Evolutionary conservation across 2,888 invertebrate species (phyloP), one percentile per base, ranked within the genome.

Genomic region (Lacanobia oleracea): DNA sequence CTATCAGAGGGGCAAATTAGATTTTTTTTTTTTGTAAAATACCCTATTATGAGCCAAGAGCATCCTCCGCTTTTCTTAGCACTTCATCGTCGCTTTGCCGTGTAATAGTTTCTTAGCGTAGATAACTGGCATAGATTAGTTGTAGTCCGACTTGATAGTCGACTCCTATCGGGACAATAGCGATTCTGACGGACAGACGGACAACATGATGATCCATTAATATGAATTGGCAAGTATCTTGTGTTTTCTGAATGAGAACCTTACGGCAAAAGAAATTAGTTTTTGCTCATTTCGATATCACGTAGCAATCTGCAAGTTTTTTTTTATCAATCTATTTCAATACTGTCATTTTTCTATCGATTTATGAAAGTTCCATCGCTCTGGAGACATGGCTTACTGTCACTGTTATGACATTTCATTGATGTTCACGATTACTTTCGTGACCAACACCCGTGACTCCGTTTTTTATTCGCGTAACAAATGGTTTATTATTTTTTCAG

Each of bases 401-500:
- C 21, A 75, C 40, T 50, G 21, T 61, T 56, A 72, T 64, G 33
- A 54, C 59, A 75, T 50, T 72, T 56, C 45, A 54, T 79, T 73
- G 51, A 51, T 54, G 54, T 50, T 54, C 53, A 48, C 50, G 45
- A 56, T 75, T 57, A 72, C 69, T 78, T 81, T 81, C 77, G 74
- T 70, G 54, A 1, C 43, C 63, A 59, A 53, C 57, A 12, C 16
- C 65, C 69, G 69, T 75, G 67, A 72, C 74, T 16, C 45, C 0
- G 16, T 54, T 68, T 81, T 76, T 79, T 71, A 33, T 65, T 37
- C 14, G 48, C 70, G 33, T 78, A 40, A 56, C 53, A 33, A 48
- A 51, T 45, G 0, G 3, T n/a, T 48, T 70, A 43, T 51, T 57
- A n/a, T 59, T 59, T 72, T 93, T 91, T 12, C 88, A 97, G 97